Conservation (phyloP, 2,797 vertebrate genomes). For the Tragopan temminckii region DNA sequence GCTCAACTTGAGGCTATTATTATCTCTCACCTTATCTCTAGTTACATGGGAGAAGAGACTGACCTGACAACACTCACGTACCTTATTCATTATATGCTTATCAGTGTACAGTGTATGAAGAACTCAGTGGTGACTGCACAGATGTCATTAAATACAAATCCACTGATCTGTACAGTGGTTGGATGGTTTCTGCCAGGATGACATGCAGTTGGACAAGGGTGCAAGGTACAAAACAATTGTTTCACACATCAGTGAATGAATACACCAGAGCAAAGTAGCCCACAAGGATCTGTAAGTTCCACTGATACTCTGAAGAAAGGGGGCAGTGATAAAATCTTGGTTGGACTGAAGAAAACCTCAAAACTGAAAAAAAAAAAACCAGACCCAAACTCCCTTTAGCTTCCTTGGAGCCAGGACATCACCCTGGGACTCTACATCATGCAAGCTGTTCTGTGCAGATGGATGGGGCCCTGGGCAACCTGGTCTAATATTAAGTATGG, state of each 20-base stretch:
- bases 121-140: background rate
- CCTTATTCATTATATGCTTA: background rate
- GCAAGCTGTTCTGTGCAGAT: background rate
- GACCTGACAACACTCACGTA: too few species aligned
- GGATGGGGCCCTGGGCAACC: background rate
- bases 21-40: too few species aligned
- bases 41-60: too few species aligned
- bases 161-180: too few species aligned
- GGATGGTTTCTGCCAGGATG: rapidly evolving
- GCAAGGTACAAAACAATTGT: rapidly evolving
- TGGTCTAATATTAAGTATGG: too few species aligned
- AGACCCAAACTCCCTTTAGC: background rate
- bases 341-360: background rate
- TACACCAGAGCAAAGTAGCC: background rate
- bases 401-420: background rate
- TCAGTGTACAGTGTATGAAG: background rate
- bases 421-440: background rate
- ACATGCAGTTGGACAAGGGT: background rate
- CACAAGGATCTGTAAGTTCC: background rate
- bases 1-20: too few species aligned
- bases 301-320: background rate
- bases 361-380: background rate
- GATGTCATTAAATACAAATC: background rate
- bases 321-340: background rate
- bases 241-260: background rate